Base-by-base conservation (phyloP, 1,140 invertebrate species). In the Chymomyza costata region DNA sequence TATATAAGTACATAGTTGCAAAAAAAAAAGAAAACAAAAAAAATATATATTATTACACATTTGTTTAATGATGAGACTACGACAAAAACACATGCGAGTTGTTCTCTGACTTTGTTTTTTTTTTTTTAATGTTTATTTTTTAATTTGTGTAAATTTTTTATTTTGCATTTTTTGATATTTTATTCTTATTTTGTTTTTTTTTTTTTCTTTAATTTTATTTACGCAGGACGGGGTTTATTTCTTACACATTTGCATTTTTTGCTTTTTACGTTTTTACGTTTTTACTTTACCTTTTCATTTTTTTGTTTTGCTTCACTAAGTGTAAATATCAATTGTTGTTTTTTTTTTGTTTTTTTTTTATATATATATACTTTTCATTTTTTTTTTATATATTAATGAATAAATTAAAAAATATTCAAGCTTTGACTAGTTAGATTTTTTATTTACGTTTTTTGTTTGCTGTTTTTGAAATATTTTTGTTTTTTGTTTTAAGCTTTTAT, bases 181-280 rank as follows among this genome's bases (percentile, higher is more conserved):
- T 68, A 51, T 55, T 58, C 50, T 48, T 63, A n/a, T 57, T 66
- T 52, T 39, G 40, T 68, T 73, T 80, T 57, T 56, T 54, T 59
- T 63, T 62, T 62, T 58, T 78, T 68, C 67, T 81, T 81, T 82
- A 76, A 76, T 82, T 76, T 81, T 74, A 76, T 81, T 83, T 83
- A 83, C 82, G 81, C 81, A 83, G 81, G 81, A 83, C 81, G 81
- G 81, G 81, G 81, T 83, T 83, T 83, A 81, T 83, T 83, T 81
- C 82, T 83, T 83, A 83, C 68, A 82, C 74, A 74, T 80, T 82
- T 82, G 57, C 80, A 70, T 80, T 74, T 55, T 82, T 57, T 57
- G 57, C 43, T 63, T 37, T 58, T 40, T 64, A 38, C 41, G 56
- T 55, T 58, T n/a, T 63, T 58, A 19, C 40, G 37, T 55, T 55